Base-by-base conservation (phyloP, 2,113 vertebrate species). In the Malurus cyaneus region DNA sequence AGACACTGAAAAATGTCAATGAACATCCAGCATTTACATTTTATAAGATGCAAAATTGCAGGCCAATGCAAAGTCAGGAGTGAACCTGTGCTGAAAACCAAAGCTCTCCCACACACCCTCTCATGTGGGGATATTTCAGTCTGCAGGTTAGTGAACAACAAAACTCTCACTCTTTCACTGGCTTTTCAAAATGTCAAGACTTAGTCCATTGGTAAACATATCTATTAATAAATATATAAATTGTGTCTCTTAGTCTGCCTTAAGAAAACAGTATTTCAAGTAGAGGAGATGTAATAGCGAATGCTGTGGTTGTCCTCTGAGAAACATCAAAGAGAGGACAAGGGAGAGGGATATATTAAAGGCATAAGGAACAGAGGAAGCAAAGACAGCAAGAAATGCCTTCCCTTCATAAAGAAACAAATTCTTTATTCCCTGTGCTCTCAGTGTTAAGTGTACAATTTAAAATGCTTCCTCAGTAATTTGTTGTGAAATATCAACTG, bases 61-160 rank as follows among this genome's bases (percentile, higher is more conserved):
- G 65, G 36, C 18, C 41, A 28, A 44, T 81, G 46, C 12, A 28
- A 74, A 57, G 14, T 29, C 46, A 50, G 13, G 24, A 56, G 20
- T 0, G 0, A 92, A 49, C 25, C 42, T 54, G 17, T 3, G 2
- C 31, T 77, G 54, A 61, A 80, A 87, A 85, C 3, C 10, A 42
- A 79, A 39, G 18, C 26, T 12, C 25, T 70, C 50, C 36, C 46
- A 65, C 8, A 42, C 4, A 49, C 9, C 11, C 11, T 26, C 60
- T 72, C 2, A 5, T n/a, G 53, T 25, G 9, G 24, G 16, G 88
- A 41, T 34, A 16, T 72, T 56, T 53, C 29, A 29, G 18, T 65
- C n/a, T 85, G 54, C 29, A 74, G 61, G 15, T 57, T 53, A 80
- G 7, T 23, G 24, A 89, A 74, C 14, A 70, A 46, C 16, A 82